phyloP scores from a whole-genome alignment of 1,140 invertebrate species.

The Formica exsecta region DNA sequence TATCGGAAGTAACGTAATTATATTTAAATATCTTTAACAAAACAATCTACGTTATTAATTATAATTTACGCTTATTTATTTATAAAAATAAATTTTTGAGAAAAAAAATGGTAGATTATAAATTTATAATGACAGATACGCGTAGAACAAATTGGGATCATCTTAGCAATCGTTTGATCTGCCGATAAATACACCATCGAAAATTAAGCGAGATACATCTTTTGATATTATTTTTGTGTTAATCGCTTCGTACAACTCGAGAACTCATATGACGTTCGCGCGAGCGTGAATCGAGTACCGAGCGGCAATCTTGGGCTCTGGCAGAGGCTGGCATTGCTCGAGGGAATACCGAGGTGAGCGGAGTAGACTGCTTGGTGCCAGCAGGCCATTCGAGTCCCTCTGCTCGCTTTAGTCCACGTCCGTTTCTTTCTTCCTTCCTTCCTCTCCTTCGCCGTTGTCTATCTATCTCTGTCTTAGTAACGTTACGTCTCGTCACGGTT shows the following conservation, averaged over 20 bases:
- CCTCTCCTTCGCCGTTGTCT: neutral
- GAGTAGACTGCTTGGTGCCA: constrained; percentile 85
- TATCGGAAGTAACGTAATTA: neutral
- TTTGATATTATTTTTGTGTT: neutral
- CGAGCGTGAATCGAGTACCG: constrained; percentile 66
- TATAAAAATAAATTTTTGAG: too few species aligned
- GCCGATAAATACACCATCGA: neutral
- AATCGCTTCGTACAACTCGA: constrained; percentile 5
- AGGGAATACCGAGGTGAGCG: constrained; percentile 77
- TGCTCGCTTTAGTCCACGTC: constrained; percentile 31
- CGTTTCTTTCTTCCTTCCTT: neutral
- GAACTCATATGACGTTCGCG: constrained; percentile 35
- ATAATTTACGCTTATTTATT: neutral
- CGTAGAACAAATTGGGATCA: neutral
- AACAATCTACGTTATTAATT: constrained; percentile 20
- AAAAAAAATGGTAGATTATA: too few species aligned
- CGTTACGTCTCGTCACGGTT: neutral
- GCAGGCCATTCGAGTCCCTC: constrained; percentile 72
- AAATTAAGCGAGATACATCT: neutral
- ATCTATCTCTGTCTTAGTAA: constrained; percentile 21
- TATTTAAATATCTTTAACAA: neutral
- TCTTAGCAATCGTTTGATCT: neutral
- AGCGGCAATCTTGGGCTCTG: constrained; percentile 67
- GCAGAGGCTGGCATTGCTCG: constrained; percentile 70
- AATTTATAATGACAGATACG: neutral